Evolutionary conservation across 2,888 invertebrate species (phyloP).

Genomic region (Epinotia bilunana): DNA sequence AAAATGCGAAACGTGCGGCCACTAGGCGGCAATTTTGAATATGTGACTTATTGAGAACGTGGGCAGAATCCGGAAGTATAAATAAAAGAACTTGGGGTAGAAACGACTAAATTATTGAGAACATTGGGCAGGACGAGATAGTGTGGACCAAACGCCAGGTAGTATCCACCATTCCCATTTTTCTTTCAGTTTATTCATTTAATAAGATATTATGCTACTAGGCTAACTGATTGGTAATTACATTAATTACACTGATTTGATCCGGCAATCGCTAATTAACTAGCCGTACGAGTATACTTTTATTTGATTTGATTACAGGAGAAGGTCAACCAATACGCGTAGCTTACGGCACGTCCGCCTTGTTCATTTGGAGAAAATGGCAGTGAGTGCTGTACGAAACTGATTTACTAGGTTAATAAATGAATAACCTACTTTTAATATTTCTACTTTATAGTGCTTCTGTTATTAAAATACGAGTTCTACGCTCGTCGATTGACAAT

Average conservation of each 20-base stretch:
- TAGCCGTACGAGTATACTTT: neutral
- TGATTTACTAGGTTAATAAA: neutral
- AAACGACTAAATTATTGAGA: neutral
- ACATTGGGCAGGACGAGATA: neutral
- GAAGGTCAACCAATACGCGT: slow-evolving; percentile 1
- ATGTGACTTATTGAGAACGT: neutral
- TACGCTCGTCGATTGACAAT: too few species aligned
- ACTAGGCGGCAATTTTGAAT: neutral
- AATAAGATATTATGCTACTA: neutral
- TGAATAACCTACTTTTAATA: too few species aligned
- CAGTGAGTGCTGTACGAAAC: neutral
- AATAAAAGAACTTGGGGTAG: neutral
- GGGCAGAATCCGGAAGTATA: too few species aligned
- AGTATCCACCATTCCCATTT: too few species aligned
- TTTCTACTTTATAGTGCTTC: too few species aligned
- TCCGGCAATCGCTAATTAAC: neutral
- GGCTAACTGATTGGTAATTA: neutral
- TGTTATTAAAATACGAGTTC: too few species aligned
- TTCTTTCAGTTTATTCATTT: too few species aligned
- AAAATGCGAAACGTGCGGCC: neutral
- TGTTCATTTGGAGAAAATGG: neutral
- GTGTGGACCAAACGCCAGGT: too few species aligned
- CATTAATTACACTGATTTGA: neutral
- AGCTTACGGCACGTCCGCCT: neutral
- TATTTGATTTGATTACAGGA: slow-evolving; percentile 7